These are phyloP conservation scores for Hoplodrina blanda DNA, from an alignment of 2,888 invertebrate species.

Conservation along the genomic window DNA sequence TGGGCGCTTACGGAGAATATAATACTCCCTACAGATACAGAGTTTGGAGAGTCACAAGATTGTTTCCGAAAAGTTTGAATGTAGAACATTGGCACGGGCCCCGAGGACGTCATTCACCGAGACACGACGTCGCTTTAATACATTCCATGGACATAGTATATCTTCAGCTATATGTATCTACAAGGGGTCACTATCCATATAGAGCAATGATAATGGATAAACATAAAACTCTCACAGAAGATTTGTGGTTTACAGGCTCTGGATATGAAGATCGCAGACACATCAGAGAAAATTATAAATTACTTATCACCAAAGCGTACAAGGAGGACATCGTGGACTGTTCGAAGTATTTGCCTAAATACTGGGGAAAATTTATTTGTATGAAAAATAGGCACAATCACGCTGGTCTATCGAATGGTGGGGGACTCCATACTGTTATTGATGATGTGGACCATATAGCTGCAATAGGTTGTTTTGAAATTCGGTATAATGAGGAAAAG, in stretches of 20 bases:
- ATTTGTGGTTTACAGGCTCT: conserved; percentile 69
- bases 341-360: conserved; percentile 75
- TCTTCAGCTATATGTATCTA: conserved; percentile 45
- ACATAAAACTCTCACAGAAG: fast-evolving
- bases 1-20: conserved; percentile 68
- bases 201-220: conserved; percentile 43
- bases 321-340: conserved; percentile 67
- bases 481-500: conserved; percentile 78
- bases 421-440: conserved; percentile 58
- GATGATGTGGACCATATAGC: conserved; percentile 35
- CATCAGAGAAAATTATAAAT: conserved; percentile 75
- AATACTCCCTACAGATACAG: conserved; percentile 75
- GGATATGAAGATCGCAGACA: conserved; percentile 72
- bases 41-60: conserved; percentile 71
- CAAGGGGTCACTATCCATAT: conserved; percentile 63
- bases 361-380: conserved; percentile 82
- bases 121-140: conserved; percentile 74
- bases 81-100: conserved; percentile 80
- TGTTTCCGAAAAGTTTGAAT: conserved; percentile 73
- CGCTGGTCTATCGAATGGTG: conserved; percentile 75
- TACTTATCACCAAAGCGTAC: conserved; percentile 55
- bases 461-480: conserved; percentile 78
- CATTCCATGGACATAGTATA: conserved; percentile 73
- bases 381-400: conserved; percentile 62
- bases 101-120: conserved; percentile 71